Evolutionary conservation across 35 echinoderm and acorn worm genomes (phyloP).

Genomic region (Ophiothrix spiculata): DNA sequence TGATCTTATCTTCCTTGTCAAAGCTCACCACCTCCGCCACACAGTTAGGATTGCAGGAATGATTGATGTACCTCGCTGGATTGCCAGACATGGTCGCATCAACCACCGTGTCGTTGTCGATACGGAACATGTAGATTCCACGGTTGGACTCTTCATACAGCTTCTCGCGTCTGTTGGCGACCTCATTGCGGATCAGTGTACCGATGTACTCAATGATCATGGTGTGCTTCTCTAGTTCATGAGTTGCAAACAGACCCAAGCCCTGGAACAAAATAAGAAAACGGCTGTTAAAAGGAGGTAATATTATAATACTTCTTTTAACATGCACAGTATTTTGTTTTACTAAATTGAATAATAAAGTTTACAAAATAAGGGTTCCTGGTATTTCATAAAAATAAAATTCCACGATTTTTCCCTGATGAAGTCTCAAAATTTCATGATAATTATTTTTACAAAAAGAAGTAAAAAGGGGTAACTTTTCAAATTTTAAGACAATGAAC

Average conservation of each 20-base stretch:
- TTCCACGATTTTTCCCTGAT: no score
- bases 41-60: conserved; percentile 97
- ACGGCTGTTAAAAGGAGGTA: no score
- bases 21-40: conserved; percentile 97
- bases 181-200: conserved; percentile 91
- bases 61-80: conserved; percentile 97
- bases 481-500: no score
- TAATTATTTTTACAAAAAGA: no score
- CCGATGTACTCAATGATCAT: conserved; percentile 99
- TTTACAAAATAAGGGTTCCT: no score
- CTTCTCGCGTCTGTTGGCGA: conserved; percentile 76
- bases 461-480: no score
- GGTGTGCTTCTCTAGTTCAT: conserved; percentile 92
- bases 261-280: conserved; percentile 71
- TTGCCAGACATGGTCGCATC: conserved; percentile 91
- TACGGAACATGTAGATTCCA: conserved; percentile 96
- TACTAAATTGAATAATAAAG: no score
- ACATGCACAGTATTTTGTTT: no score
- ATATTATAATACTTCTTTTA: no score
- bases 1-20: conserved; percentile 92
- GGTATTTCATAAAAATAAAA: no score
- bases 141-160: conserved; percentile 80
- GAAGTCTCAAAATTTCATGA: no score
- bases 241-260: conserved; percentile 90
- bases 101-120: conserved; percentile 86